Base-by-base conservation (phyloP, 2,888 invertebrate genomes). In the Melieria crassipennis region DNA sequence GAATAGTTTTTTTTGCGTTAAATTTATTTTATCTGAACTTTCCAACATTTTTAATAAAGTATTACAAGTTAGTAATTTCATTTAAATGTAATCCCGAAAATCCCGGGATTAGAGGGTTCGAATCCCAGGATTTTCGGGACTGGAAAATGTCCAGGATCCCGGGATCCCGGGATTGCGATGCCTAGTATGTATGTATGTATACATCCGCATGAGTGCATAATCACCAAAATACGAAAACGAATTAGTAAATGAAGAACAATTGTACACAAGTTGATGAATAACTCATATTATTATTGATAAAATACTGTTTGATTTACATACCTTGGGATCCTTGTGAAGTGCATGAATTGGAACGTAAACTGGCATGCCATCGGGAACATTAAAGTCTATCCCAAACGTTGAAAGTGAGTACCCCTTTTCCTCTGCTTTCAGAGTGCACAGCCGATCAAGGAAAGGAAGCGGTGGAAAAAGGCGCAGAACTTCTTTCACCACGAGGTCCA, bases 391-490 rank as follows among this genome's bases (percentile, higher is more conserved):
- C 45, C 65, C 68, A 43, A 70, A 74, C 1, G 81, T 79, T 45
- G 79, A 66, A 48, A 83, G 48, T 0, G 81, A 81, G 66, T 79
- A 80, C 1, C 76, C 77, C 1, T 73, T 45, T 43, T 76, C 75
- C 4, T 42, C 71, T 0, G 16, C 43, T 0, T 72, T n/a, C 6
- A 78, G 70, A 9, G 79, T 78, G 62, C 81, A 83, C 66, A 75
- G 66, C 9, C 84, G 76, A 73, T 84, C 83, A 7, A 84, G 46
- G 11, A 81, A 79, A 7, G 83, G 80, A 5, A 82, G 57, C 3
- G 78, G 68, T 16, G 84, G 83, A 77, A 83, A 84, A 7, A 79
- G 60, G 5, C 84, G 76, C 16, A 83, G 65, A 1, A 77, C 76
- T 72, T 84, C 83, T 65, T 69, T 70, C 55, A 77, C 74, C 10